phyloP scores from a whole-genome alignment of 2,797 vertebrate species.

The Centropyge bicolor region DNA sequence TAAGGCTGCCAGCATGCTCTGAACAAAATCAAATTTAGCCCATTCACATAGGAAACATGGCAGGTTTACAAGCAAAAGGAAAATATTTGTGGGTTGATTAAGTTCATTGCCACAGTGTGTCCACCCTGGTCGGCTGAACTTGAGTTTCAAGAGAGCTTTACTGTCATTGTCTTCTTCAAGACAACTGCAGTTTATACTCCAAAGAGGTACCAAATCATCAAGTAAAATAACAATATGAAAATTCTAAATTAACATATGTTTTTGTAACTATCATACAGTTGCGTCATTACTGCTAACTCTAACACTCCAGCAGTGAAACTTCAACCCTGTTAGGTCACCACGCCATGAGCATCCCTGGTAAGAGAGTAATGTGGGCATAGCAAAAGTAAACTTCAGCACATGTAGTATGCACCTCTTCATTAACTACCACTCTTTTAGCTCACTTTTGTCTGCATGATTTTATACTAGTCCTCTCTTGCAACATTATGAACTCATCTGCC shows the following conservation, averaged over 20 bases:
- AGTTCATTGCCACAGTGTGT: neutral
- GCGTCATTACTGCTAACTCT: neutral
- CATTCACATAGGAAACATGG: neutral
- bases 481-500: neutral
- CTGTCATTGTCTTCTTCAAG: neutral
- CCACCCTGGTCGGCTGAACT: neutral
- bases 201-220: neutral
- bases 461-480: neutral
- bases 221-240: neutral
- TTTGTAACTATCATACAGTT: neutral
- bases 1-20: neutral
- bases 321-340: too few relatives aligned
- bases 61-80: neutral
- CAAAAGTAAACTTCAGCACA: neutral
- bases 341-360: neutral
- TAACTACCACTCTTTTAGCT: neutral
- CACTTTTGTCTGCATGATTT: neutral
- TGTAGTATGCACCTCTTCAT: neutral
- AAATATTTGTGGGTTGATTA: neutral
- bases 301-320: too few relatives aligned
- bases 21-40: neutral
- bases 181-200: neutral
- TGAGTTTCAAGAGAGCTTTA: neutral
- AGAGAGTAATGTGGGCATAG: too few relatives aligned
- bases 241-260: neutral